Evolutionary conservation across 2,797 vertebrate species (phyloP), one percentile per base, ranked within the genome.

Genomic region (Cryptoprocta ferox): DNA sequence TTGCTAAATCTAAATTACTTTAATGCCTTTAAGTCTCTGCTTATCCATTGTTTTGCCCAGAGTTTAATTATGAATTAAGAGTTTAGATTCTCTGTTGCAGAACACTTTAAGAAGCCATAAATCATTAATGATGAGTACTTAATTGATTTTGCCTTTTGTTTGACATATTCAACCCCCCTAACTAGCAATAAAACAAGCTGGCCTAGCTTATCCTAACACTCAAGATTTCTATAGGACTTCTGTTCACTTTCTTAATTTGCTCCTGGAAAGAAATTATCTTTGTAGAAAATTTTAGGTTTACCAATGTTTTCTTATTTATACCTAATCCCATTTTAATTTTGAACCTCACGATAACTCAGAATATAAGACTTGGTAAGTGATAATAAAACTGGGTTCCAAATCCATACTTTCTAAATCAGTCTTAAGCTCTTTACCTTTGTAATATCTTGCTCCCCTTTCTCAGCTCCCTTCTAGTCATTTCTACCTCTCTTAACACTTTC

Each of bases 121-220:
- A 48, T 76, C 11, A 66, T 75, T 82, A 63, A 53, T 81, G 61
- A 56, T 88, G 1, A 78, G 71, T 61, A 59, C 4, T 78, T 87
- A 87, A 61, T 35, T 70, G 80, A 83, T 56, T 83, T 94, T 89
- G 56, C 86, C 59, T 89, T 94, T 94, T 18, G 5, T 14, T 48
- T 82, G 85, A 88, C 48, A 59, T 87, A 61, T 50, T 70, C 42
- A 87, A 45, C n/a, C 39, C 45, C 11, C 16, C 11, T 48, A 73
- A 73, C 45, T 32, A 87, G 76, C 78, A 42, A 75, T 48, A 65
- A 80, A 71, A 37, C 73, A 71, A 89, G 30, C 65, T 56, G 75
- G 59, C 32, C 66, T 75, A 56, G 35, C 45, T 94, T 94, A 89
- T 45, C 12, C 56, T 13, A 68, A 50, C 50, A 61, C 21, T 82